Percentiles rank a stretch among this genome's conserved stretches.
Evolutionary conservation across 2,113 vertebrate species (phyloP).

Genomic region (Astatotilapia flaviijosephi): DNA sequence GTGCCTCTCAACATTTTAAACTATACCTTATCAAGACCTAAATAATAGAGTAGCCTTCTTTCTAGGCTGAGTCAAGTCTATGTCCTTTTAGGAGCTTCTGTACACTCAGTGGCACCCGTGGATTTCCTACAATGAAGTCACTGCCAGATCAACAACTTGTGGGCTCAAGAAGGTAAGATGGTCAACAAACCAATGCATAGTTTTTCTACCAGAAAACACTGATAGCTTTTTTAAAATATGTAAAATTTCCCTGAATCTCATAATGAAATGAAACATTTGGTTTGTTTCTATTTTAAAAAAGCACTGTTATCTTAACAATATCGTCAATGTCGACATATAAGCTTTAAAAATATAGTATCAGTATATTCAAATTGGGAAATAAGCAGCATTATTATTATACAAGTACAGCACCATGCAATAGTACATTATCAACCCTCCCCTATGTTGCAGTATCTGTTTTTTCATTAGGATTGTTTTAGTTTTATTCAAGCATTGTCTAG

Average conservation of each 20-base stretch:
- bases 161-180: not conserved
- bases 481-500: not conserved
- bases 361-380: not conserved
- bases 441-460: not conserved
- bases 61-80: not conserved
- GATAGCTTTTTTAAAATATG: not conserved
- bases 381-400: not conserved
- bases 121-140: not conserved
- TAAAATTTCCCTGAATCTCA: not conserved
- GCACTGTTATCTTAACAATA: not conserved
- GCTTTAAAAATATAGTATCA: not conserved
- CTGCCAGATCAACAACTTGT: not conserved
- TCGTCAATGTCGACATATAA: not conserved
- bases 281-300: not conserved
- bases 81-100: not conserved
- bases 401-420: not conserved
- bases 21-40: constrained; percentile 17
- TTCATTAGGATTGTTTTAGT: not conserved
- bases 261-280: not conserved
- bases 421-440: not conserved
- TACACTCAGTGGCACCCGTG: not conserved
- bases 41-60: constrained; percentile 41
- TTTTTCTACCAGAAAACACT: not conserved
- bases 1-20: constrained; percentile 23
- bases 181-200: not conserved